Evolutionary conservation across 2,888 invertebrate genomes (phyloP).

Genomic region (Rotaria socialis): DNA sequence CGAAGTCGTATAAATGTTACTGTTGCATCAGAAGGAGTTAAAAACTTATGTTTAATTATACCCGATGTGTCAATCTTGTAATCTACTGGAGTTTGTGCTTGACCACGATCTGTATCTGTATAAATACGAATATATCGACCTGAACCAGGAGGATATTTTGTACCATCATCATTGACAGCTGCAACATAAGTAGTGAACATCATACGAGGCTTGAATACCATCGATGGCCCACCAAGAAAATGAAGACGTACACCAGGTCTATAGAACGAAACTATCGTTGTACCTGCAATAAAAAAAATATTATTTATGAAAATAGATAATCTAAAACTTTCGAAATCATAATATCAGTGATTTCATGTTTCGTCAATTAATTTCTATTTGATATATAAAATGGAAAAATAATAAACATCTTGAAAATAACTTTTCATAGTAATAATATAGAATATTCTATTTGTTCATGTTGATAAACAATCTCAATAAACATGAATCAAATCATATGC

Average conservation of each 20-base stretch:
- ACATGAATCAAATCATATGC: too few relatives aligned
- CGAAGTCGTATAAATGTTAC: constrained; percentile 33
- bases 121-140: constrained; percentile 36
- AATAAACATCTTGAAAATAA: too few relatives aligned
- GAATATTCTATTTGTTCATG: too few relatives aligned
- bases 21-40: constrained; percentile 30
- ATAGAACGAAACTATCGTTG: neutral
- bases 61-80: neutral
- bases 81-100: neutral
- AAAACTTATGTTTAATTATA: neutral
- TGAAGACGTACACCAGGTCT: constrained; percentile 69
- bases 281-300: neutral
- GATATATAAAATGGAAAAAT: too few relatives aligned
- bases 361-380: too few relatives aligned
- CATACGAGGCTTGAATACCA: constrained; percentile 91
- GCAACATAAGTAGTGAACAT: constrained; percentile 75
- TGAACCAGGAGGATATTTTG: constrained; percentile 32
- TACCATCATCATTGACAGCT: constrained; percentile 40
- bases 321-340: neutral
- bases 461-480: too few relatives aligned
- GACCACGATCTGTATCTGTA: constrained; percentile 38
- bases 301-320: neutral
- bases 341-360: too few relatives aligned
- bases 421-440: too few relatives aligned
- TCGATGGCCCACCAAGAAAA: constrained; percentile 82